phyloP scores from a whole-genome alignment of 35 echinoderm and acorn worm species.

The Chiridota heheva region DNA sequence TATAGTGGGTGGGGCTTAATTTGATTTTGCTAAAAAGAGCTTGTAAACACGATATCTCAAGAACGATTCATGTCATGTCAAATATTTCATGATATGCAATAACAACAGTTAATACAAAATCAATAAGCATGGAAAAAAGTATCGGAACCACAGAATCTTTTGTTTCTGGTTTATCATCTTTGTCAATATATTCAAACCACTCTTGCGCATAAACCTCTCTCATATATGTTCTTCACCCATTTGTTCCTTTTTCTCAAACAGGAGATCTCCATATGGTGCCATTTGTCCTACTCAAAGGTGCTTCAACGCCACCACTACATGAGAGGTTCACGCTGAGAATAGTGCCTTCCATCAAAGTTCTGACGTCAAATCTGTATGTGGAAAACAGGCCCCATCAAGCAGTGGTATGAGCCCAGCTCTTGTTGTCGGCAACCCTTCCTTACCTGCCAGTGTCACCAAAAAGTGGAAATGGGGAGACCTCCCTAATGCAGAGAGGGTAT shows the following conservation, averaged over 20 bases:
- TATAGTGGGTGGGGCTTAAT: too few species aligned
- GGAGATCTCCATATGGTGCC: slow-evolving; percentile 95
- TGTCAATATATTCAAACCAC: too few species aligned
- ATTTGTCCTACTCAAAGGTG: slow-evolving; percentile 81
- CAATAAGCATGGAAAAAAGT: too few species aligned
- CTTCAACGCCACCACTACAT: slow-evolving; percentile 70
- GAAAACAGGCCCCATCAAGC: slow-evolving; percentile 69
- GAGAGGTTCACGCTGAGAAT: slow-evolving; percentile 87
- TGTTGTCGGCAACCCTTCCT: slow-evolving; percentile 78
- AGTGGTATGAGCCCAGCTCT: slow-evolving; percentile 83
- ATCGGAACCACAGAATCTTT: too few species aligned
- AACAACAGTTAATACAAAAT: too few species aligned
- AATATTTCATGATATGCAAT: too few species aligned
- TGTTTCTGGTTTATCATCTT: too few species aligned
- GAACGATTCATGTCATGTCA: too few species aligned
- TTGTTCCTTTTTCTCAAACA: slow-evolving; percentile 23
- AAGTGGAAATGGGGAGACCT: slow-evolving; percentile 89
- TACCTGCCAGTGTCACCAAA: slow-evolving; percentile 68
- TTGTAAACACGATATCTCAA: too few species aligned
- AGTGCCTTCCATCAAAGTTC: slow-evolving; percentile 79
- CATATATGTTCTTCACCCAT: too few species aligned
- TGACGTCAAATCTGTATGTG: slow-evolving; percentile 83
- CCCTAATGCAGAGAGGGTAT: slow-evolving; percentile 90
- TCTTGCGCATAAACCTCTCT: too few species aligned
- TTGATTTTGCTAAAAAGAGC: too few species aligned